A percentile compares a stretch with the other conserved stretches of the same genome.
phyloP scores from a whole-genome alignment of 1,140 invertebrate species.

The Rhynchophorus ferrugineus region DNA sequence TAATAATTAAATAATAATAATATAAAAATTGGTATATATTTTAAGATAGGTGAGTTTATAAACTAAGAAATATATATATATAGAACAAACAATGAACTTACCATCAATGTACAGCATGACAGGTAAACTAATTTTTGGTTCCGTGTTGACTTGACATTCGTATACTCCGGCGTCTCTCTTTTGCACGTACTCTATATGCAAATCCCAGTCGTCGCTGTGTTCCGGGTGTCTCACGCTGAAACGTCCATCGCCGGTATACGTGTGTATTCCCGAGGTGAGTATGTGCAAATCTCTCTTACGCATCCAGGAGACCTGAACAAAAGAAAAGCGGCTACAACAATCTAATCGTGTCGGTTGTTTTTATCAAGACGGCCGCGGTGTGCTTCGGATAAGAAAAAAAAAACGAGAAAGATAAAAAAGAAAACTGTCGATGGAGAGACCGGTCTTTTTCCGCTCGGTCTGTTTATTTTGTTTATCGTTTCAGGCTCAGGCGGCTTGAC shows the following conservation, averaged over 20 bases:
- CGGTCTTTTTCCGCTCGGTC: no score
- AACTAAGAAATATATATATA: no score
- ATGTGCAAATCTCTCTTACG: conserved; percentile 83
- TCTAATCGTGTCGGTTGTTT: no score
- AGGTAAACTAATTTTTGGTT: conserved; percentile 78
- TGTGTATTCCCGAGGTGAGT: conserved; percentile 75
- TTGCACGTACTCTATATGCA: conserved; percentile 82
- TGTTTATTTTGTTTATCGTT: no score
- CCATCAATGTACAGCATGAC: conserved; percentile 71
- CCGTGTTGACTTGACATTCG: conserved; percentile 78
- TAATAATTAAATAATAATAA: no score
- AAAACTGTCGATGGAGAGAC: no score
- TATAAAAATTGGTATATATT: no score
- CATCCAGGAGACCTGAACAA: conserved; percentile 81
- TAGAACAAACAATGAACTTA: conserved; percentile 39
- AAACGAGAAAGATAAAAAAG: no score
- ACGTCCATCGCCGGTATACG: conserved; percentile 78
- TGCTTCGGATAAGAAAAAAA: no score
- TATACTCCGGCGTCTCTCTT: conserved; percentile 79
- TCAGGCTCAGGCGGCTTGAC: no score
- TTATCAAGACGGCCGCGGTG: no score
- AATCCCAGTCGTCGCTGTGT: conserved; percentile 83
- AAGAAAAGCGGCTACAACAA: background rate
- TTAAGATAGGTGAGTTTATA: no score
- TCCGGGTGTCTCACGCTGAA: conserved; percentile 80